Evolutionary conservation across 2,113 vertebrate genomes (phyloP).

Genomic region (Thinocorus orbignyianus): DNA sequence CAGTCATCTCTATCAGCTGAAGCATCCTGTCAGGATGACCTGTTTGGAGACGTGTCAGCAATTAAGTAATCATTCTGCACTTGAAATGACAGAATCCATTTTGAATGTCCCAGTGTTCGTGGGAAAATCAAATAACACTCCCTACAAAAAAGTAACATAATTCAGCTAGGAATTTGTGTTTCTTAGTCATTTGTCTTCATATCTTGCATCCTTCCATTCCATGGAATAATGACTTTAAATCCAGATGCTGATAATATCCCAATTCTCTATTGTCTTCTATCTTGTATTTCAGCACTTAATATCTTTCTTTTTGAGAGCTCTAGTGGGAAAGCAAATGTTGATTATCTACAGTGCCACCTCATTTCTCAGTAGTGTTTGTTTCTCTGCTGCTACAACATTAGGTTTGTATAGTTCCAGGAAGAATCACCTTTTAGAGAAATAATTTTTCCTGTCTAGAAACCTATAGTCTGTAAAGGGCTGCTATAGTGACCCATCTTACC

Average conservation of each 20-base stretch:
- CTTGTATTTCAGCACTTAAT: not conserved
- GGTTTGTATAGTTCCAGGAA: not conserved
- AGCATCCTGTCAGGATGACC: not conserved
- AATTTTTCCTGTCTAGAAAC: not conserved
- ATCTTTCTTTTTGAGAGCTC: not conserved
- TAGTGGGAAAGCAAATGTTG: not conserved
- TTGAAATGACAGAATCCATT: not conserved
- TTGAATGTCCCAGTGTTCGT: not conserved
- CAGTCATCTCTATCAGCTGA: not conserved
- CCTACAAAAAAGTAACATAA: not conserved
- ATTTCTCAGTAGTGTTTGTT: not conserved
- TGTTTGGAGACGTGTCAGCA: not conserved
- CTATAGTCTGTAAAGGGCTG: not conserved
- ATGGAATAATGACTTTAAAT: not conserved
- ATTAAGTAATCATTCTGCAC: not conserved
- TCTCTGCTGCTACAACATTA: not conserved
- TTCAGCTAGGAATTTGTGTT: not conserved
- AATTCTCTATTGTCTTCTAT: not conserved
- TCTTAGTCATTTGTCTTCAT: not conserved
- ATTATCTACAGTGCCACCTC: not conserved
- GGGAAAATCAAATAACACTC: not conserved
- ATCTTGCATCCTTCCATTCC: not conserved
- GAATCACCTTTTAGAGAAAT: not conserved
- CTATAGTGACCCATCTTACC: not conserved
- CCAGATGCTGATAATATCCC: not conserved